These are phyloP conservation scores for Drosophila triauraria DNA, from an alignment of 1,140 invertebrate genomes.

Conservation along the genomic window DNA sequence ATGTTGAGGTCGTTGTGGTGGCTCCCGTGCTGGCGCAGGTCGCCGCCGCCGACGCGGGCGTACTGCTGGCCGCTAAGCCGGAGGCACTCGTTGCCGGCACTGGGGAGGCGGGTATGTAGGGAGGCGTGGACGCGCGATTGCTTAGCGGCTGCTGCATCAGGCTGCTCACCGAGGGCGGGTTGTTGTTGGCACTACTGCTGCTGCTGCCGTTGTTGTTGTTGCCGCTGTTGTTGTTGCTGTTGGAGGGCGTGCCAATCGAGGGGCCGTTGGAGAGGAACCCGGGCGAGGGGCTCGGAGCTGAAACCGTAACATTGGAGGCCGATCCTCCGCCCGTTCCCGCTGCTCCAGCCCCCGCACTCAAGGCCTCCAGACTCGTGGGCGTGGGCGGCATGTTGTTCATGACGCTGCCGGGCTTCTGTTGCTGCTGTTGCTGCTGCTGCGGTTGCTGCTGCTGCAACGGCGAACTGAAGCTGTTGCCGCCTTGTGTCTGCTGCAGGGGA, in stretches of 20 bases:
- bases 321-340: constrained; percentile 13
- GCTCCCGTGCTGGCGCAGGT: constrained; percentile 36
- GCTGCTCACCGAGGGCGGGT: constrained; percentile 86
- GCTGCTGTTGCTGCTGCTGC: constrained; percentile 73
- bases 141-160: constrained; percentile 80
- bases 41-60: constrained; percentile 59
- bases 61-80: constrained; percentile 53
- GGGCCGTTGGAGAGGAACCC: constrained; percentile 84
- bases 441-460: constrained; percentile 71
- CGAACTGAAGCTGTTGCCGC: constrained; percentile 77
- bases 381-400: constrained; percentile 84
- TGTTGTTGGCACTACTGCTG: constrained; percentile 62
- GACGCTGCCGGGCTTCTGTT: constrained; percentile 47
- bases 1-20: constrained; percentile 12
- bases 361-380: constrained; percentile 77
- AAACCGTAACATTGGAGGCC: constrained; percentile 75
- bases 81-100: constrained; percentile 65
- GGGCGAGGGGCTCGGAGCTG: constrained; percentile 86
- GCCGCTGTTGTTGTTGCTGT: constrained; percentile 23
- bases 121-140: constrained; percentile 70
- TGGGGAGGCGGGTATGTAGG: constrained; percentile 72
- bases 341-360: constrained; percentile 43
- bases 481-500: constrained; percentile 81
- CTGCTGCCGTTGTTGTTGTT: constrained; percentile 18
- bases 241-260: constrained; percentile 83